Evolutionary conservation across 2,113 vertebrate species (phyloP).

Genomic region (Calonectris borealis): DNA sequence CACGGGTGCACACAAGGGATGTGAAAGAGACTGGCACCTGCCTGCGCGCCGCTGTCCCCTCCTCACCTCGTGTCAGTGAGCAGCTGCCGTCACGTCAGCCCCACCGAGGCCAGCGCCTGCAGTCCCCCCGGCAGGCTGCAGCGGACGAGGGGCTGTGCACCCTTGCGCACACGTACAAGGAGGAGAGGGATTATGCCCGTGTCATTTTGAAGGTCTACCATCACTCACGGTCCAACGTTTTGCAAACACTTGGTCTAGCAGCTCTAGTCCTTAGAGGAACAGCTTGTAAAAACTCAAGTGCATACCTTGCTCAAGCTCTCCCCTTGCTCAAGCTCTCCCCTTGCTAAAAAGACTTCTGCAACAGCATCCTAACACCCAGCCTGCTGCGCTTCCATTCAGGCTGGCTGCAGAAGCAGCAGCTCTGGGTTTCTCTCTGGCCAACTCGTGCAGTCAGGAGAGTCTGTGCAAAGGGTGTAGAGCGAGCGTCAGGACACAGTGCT

Average conservation of each 20-base stretch:
- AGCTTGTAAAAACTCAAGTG: neutral
- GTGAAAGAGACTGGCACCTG: neutral
- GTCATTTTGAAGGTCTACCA: neutral
- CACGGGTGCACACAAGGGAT: neutral
- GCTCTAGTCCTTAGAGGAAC: neutral
- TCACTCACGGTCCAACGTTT: rapidly evolving
- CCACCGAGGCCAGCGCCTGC: neutral
- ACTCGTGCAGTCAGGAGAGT: neutral
- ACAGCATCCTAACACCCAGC: neutral
- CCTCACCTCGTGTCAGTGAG: neutral
- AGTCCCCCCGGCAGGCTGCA: neutral
- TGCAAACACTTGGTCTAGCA: neutral
- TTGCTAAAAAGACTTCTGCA: neutral
- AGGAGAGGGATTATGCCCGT: rapidly evolving
- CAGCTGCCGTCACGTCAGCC: neutral
- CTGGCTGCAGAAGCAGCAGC: neutral
- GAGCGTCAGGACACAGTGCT: neutral
- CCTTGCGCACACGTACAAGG: rapidly evolving
- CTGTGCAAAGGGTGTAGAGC: neutral
- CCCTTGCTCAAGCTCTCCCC: neutral
- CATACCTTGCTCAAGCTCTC: neutral
- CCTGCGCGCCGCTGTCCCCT: rapidly evolving
- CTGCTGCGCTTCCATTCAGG: neutral
- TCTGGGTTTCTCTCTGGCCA: neutral
- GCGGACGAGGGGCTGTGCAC: neutral